These are phyloP conservation scores for Ailuropoda melanoleuca DNA, from an alignment of 2,113 vertebrate species.

Conservation along the genomic window DNA sequence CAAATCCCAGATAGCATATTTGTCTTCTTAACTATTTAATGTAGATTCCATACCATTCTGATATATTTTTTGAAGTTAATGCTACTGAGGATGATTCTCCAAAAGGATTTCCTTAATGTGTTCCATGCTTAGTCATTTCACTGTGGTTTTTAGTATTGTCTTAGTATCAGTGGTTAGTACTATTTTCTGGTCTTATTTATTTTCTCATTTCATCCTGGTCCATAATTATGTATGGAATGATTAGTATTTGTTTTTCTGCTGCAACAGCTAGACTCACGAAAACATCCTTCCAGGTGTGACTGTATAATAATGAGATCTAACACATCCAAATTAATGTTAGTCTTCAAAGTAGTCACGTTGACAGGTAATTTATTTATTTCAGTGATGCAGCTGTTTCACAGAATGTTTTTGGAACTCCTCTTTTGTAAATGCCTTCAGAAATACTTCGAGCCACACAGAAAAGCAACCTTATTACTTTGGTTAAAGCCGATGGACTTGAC, in stretches of 20 bases:
- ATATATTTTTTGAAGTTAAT: not conserved
- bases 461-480: not conserved
- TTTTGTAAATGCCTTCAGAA: not conserved
- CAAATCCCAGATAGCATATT: not conserved
- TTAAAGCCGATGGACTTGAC: not conserved
- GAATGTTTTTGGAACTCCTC: not conserved
- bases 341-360: slow-evolving; percentile 19
- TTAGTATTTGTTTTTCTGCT: not conserved
- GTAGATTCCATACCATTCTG: not conserved
- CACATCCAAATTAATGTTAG: slow-evolving; percentile 13
- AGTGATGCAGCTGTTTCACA: not conserved
- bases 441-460: not conserved
- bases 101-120: not conserved
- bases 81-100: not conserved
- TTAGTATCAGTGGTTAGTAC: not conserved
- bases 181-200: not conserved
- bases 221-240: slow-evolving; percentile 15
- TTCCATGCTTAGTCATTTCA: not conserved
- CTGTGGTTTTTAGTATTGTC: not conserved
- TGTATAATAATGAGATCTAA: not conserved
- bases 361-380: slow-evolving; percentile 3
- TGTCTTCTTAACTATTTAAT: slow-evolving; percentile 25
- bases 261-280: not conserved
- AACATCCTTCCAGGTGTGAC: not conserved
- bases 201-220: slow-evolving; percentile 24